These are phyloP conservation scores for Dynastes tityus DNA, from an alignment of 2,888 invertebrate species.

Conservation along the genomic window DNA sequence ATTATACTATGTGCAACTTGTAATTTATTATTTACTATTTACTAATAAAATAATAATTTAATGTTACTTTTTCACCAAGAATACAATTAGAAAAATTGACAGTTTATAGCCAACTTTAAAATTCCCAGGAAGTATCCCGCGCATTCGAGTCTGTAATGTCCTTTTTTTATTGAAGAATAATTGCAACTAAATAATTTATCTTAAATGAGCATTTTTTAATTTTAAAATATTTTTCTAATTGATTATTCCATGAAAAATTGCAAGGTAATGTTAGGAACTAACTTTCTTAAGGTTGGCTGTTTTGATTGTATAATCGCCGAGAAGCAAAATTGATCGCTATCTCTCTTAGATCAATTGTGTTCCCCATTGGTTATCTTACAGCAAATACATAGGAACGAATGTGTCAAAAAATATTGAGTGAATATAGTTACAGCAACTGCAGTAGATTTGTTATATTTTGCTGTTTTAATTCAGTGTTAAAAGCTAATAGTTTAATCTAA, in stretches of 20 bases:
- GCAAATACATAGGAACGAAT: constrained; percentile 20
- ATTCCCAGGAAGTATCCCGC: constrained; percentile 46
- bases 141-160: neutral
- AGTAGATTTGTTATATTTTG: constrained; percentile 49
- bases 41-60: constrained; percentile 64
- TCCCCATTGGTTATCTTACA: constrained; percentile 35
- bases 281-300: constrained; percentile 9
- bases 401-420: constrained; percentile 52
- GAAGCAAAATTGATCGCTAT: constrained; percentile 26
- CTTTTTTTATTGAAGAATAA: neutral
- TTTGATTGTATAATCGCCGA: constrained; percentile 3
- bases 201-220: neutral
- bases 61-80: constrained; percentile 62
- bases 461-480: constrained; percentile 39
- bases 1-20: constrained; percentile 63
- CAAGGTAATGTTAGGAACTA: constrained; percentile 7
- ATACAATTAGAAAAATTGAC: constrained; percentile 66
- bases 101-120: constrained; percentile 59
- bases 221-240: neutral
- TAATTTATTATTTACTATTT: constrained; percentile 63
- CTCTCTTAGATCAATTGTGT: constrained; percentile 40
- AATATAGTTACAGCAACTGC: constrained; percentile 51
- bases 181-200: neutral
- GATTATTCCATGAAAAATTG: neutral
- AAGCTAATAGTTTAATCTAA: constrained; percentile 41